Conservation (phyloP, 2,888 invertebrate genomes). For the Mythimna lalbum region DNA sequence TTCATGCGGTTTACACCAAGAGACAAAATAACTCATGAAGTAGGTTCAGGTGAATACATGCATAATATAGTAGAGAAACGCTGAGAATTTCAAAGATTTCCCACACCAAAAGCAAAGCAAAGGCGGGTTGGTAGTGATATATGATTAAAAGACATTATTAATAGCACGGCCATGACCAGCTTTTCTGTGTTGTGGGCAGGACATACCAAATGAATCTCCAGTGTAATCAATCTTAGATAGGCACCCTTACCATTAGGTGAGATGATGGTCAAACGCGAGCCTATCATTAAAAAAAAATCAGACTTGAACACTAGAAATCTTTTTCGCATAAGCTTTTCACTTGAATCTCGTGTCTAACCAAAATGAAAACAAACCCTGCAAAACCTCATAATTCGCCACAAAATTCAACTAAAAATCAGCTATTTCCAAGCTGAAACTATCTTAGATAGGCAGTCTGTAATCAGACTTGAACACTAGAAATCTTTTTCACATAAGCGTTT, state of each 20-base stretch:
- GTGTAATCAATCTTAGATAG: too few relatives aligned
- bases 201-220: background rate
- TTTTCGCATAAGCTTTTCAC: background rate
- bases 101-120: too few relatives aligned
- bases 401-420: conserved; percentile 3
- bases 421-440: conserved; percentile 35
- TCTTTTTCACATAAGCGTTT: background rate
- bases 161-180: background rate
- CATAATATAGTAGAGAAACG: too few relatives aligned
- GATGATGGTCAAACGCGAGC: too few relatives aligned
- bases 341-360: background rate
- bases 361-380: conserved; percentile 6
- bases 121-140: too few relatives aligned
- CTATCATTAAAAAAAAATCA: too few relatives aligned
- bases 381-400: conserved; percentile 21
- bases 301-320: background rate
- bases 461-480: background rate
- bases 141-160: too few relatives aligned
- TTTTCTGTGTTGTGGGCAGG: background rate
- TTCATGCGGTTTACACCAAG: too few relatives aligned
- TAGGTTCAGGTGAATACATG: too few relatives aligned
- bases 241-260: too few relatives aligned
- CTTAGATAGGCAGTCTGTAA: background rate
- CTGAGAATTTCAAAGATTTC: too few relatives aligned
- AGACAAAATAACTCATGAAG: too few relatives aligned